phyloP scores from a whole-genome alignment of 1,140 invertebrate species.

The Pectinophora gossypiella region DNA sequence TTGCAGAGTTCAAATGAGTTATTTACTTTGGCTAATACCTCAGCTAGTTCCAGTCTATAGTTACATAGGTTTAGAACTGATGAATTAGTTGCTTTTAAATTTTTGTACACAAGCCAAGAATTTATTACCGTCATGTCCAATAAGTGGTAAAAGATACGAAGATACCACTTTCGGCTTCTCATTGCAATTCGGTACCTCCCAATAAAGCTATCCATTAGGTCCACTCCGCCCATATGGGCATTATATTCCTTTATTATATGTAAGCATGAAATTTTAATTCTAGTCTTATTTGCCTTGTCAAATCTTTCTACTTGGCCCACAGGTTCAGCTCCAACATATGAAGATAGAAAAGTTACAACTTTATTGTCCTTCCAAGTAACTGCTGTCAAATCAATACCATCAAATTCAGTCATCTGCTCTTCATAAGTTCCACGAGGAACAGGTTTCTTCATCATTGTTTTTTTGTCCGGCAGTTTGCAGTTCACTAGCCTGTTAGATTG shows the following conservation, averaged over 20 bases:
- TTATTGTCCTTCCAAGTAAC: slow-evolving; percentile 27
- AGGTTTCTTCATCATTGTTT: slow-evolving; percentile 17
- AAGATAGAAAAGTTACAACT: slow-evolving; percentile 20
- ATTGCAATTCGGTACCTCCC: slow-evolving; percentile 22
- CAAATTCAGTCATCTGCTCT: slow-evolving; percentile 20
- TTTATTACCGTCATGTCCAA: neutral
- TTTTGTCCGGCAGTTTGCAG: slow-evolving; percentile 16
- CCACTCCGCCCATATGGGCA: slow-evolving; percentile 22
- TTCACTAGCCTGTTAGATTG: slow-evolving; percentile 22
- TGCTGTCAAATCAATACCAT: slow-evolving; percentile 15
- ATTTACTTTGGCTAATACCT: no score
- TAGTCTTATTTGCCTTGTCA: slow-evolving; percentile 18
- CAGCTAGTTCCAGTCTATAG: slow-evolving; percentile 36
- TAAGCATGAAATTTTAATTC: slow-evolving; percentile 21
- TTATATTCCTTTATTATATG: slow-evolving; percentile 25
- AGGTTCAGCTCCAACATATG: slow-evolving; percentile 19
- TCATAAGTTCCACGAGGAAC: slow-evolving; percentile 24
- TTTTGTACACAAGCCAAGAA: neutral
- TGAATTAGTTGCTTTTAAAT: neutral
- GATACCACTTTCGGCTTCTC: slow-evolving; percentile 18
- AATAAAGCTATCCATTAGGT: slow-evolving; percentile 4
- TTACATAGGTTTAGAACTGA: slow-evolving; percentile 32
- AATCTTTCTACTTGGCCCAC: slow-evolving; percentile 9
- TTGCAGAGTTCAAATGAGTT: slow-evolving; percentile 37
- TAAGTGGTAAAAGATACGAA: slow-evolving; percentile 5